Base-by-base conservation (phyloP, 2,888 invertebrate genomes). In the Dione juno region DNA sequence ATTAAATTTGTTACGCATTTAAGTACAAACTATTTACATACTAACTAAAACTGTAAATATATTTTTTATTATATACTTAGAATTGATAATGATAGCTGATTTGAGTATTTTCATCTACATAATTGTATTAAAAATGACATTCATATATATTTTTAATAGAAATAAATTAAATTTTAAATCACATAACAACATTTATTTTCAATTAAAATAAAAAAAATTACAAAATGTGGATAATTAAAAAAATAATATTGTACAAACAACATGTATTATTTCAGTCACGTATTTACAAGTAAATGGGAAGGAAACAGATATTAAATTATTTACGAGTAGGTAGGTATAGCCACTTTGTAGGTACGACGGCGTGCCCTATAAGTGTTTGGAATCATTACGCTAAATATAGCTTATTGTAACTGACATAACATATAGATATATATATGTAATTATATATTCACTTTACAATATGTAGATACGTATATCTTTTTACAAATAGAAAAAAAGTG, bases 241-340 rank as follows among this genome's bases (percentile, higher is more conserved):
- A 54, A 50, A 28, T 13, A 53, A 37, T 16, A 40, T 10, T 28
- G 28, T 16, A 11, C 35, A 40, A 40, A 16, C 57, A 37, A 16
- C 16, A n/a, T 40, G 11, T 10, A n/a, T 43, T 19, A 43, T 45
- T 45, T 28, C 16, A 28, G 45, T 45, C 61, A 61, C 45, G 45
- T 45, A 45, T 61, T 61, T 7, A 45, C 28, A 16, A 28, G 45
- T 61, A 61, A 28, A 45, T 61, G 61, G 61, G 61, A 61, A 45
- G 45, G 61, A 28, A 61, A 61, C 61, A n/a, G 43, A 61, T 45
- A 43, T 61, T 45, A 61, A 61, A 45, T 61, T 61, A 61, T 57
- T 16, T 57, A 57, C 57, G 11, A 57, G 16, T 28, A 28, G 28
- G 16, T 28, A 28, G 28, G 28, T 37, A 40, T n/a, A 61, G 28